Evolutionary conservation across 2,888 invertebrate genomes (phyloP), one percentile per base, ranked within the genome.

Genomic region (Pyrrhosoma nymphula): DNA sequence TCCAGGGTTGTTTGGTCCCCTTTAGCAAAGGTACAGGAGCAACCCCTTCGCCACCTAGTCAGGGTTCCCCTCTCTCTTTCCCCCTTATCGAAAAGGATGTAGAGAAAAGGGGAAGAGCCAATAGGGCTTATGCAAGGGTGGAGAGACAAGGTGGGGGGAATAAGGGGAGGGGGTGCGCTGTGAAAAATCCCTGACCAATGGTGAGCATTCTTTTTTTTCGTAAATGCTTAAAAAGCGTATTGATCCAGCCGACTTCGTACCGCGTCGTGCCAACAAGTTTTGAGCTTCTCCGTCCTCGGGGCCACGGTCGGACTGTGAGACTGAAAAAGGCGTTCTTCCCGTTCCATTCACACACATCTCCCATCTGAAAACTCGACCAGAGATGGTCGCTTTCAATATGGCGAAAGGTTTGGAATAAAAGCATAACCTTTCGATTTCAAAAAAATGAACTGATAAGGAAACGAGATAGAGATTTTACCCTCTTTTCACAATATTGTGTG

Each of bases 141-240:
- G 60, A 60, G 60, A 60, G 60, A 60, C 60, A 60, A 35, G 82
- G 26, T 69, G 0, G 12, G n/a, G 26, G n/a, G n/a, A n/a, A n/a
- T n/a, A n/a, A 69, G 4, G 69, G 69, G 23, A n/a, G 35, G n/a
- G 30, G 82, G 35, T 35, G 35, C 60, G 47, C 47, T 14, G n/a
- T 47, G 69, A 75, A 39, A 47, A 60, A 93, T 69, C 47, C 14
- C 93, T 69, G 93, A 93, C 93, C 93, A 93, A 75, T 93, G 82
- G 82, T 75, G 16, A 47, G 93, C 47, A 39, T 93, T 14, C 35
- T 16, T 82, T 82, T 60, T 82, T 91, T 91, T 93, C 63, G 63
- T 93, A 93, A 93, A n/a, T 63, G 69, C 69, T 93, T 93, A 93
- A 93, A 93, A 93, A 93, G 47, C 93, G 93, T 93, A 93, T 93